Evolutionary conservation across 2,113 vertebrate species (phyloP), one percentile per base, ranked within the genome.

Genomic region (Centropus unirufus): DNA sequence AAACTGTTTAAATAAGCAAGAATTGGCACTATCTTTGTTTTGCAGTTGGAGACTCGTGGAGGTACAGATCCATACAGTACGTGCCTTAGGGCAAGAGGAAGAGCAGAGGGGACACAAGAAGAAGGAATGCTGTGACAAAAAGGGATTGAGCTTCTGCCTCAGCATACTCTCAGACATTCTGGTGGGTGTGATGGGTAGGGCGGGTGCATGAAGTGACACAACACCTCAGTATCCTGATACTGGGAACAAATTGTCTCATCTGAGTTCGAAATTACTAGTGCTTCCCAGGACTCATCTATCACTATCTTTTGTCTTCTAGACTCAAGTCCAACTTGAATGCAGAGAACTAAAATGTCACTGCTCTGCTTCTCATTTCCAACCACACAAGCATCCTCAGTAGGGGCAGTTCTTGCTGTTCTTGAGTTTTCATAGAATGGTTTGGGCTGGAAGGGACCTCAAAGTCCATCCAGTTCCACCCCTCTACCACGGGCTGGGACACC

Each of bases 91-190:
- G 59, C 34, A 57, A 57, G 26, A 2, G 44, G 83, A 76, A 88
- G 79, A 83, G 54, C 68, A 89, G 54, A 68, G 83, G 12, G 87
- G 59, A 80, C 80, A 90, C 30, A 19, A 46, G 63, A 63, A 63
- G 77, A 61, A 49, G 36, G 36, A 86, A 32, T 57, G 8, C 1
- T 58, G 78, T 82, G 83, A 68, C 54, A 46, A 83, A 62, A 11
- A 88, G 36, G 23, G 68, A 17, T 40, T 27, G 26, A 54, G 72
- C 3, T 57, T n/a, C 30, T 90, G 72, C 40, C 72, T 76, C 62
- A n/a, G 67, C 32, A n/a, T 27, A 26, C 40, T n/a, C 17, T 42
- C 21, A n/a, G 80, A 12, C 39, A 8, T 0, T 1, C 64, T 42
- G 61, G 34, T 47, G 93, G 67, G 5, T 49, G 39, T 73, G 72